Evolutionary conservation across 1,140 invertebrate genomes (phyloP).

Genomic region (Macrocentrus cingulum): DNA sequence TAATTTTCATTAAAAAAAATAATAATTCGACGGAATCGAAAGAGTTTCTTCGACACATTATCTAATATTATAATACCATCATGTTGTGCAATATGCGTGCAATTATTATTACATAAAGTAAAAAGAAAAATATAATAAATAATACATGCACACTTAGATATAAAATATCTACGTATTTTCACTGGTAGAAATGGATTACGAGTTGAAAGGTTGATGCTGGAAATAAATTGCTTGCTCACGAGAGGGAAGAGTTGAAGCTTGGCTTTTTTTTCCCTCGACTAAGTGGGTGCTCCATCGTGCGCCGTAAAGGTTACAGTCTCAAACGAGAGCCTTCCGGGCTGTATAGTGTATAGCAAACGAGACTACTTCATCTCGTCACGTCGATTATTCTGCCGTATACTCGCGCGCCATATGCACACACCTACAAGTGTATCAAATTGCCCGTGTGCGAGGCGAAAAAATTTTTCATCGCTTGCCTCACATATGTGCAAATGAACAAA

Average conservation of each 20-base stretch:
- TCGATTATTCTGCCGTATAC: slow-evolving; percentile 1
- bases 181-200: slow-evolving; percentile 23
- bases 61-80: slow-evolving; percentile 2
- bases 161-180: slow-evolving; percentile 9
- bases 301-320: slow-evolving; percentile 13
- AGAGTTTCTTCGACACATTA: neutral
- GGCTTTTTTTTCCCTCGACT: slow-evolving; percentile 1
- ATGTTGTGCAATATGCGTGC: slow-evolving; percentile 2
- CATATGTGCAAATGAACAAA: too few species aligned
- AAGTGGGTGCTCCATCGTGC: slow-evolving; percentile 10
- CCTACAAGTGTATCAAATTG: too few species aligned
- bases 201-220: slow-evolving; percentile 22
- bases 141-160: too few species aligned
- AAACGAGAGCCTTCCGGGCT: slow-evolving; percentile 6
- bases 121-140: slow-evolving; percentile 3
- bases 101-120: too few species aligned
- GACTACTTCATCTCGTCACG: neutral
- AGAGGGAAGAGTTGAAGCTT: neutral
- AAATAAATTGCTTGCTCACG: slow-evolving; percentile 11
- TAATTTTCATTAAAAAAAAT: too few species aligned
- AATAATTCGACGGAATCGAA: too few species aligned
- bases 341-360: slow-evolving; percentile 1
- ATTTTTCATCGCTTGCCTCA: too few species aligned
- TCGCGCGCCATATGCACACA: too few species aligned
- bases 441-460: too few species aligned